Evolutionary conservation across 2,888 invertebrate genomes (phyloP).

Genomic region (Pollenia angustigena): DNA sequence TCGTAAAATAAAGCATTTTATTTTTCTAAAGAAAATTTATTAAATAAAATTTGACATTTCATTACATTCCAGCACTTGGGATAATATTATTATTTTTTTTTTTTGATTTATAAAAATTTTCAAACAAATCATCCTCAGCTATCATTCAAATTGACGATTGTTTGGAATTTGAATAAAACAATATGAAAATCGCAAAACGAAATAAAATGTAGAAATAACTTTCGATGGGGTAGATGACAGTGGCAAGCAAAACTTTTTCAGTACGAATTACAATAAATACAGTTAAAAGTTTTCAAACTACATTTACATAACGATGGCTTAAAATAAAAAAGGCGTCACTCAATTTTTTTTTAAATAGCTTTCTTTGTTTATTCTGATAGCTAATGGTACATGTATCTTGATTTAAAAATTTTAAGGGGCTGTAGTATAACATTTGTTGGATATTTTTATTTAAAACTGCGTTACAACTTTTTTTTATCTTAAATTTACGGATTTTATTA

Average conservation of each 20-base stretch:
- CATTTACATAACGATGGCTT: too few species aligned
- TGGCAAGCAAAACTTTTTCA: neutral
- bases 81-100: neutral
- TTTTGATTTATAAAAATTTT: conserved; percentile 1
- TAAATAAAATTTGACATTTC: conserved; percentile 42
- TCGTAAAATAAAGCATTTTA: conserved; percentile 4
- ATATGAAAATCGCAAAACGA: conserved; percentile 1
- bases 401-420: too few species aligned
- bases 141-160: conserved; percentile 24
- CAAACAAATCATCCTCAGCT: conserved; percentile 23
- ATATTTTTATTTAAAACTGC: too few species aligned
- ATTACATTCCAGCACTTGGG: conserved; percentile 24
- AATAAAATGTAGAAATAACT: neutral
- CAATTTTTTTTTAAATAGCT: too few species aligned
- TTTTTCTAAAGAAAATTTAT: conserved; percentile 29
- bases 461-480: too few species aligned
- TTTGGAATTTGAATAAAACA: conserved; percentile 6
- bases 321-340: too few species aligned
- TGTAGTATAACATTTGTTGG: too few species aligned
- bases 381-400: too few species aligned
- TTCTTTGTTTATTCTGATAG: too few species aligned
- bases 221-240: neutral
- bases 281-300: too few species aligned
- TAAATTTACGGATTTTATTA: too few species aligned
- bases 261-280: too few species aligned